Evolutionary conservation across 2,797 vertebrate species (phyloP), one percentile per base, ranked within the genome.

Genomic region (Loris lydekkerianus): DNA sequence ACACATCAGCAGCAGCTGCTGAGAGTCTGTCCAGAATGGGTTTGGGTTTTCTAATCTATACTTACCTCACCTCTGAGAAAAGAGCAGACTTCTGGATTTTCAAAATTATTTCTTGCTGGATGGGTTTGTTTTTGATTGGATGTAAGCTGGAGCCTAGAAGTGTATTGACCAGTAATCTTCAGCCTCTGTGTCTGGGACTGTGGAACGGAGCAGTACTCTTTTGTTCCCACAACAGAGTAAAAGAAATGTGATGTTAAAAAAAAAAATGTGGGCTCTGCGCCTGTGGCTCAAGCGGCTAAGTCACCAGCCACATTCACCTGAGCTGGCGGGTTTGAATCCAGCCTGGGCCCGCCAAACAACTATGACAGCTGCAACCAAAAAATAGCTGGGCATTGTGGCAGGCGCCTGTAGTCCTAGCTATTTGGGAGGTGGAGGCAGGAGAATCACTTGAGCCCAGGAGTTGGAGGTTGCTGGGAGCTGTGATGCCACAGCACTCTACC

Each of bases 151-250:
- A 43, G 11, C 63, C 82, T 82, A 77, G 34, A n/a, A 34, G 37
- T 63, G 53, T 85, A 10, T 91, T 95, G 77, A 53, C 53, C n/a
- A 69, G 31, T 75, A 58, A 75, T 90, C 63, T 70, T 89, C 90
- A 69, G 20, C 67, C 60, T 95, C 27, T 4, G 11, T 40, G 29
- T 89, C 56, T 73, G 3, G 61, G 58, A 93, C 37, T 73, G 53
- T 92, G 34, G 18, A 85, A 75, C n/a, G 63, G 43, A 80, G 17
- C 89, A 29, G 23, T 56, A 29, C 14, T 93, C 27, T 49, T 80
- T 89, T 83, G 40, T n/a, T 85, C 56, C 65, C 8, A 11, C 25
- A 53, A 34, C 67, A 82, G 67, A 63, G 25, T 83, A 81, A 83
- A 86, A 82, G 69, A 90, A 92, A 83, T 81, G n/a, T 58, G 67